These are phyloP conservation scores for Lordiphosa fenestrarum DNA, from an alignment of 2,888 invertebrate genomes.

Conservation along the genomic window DNA sequence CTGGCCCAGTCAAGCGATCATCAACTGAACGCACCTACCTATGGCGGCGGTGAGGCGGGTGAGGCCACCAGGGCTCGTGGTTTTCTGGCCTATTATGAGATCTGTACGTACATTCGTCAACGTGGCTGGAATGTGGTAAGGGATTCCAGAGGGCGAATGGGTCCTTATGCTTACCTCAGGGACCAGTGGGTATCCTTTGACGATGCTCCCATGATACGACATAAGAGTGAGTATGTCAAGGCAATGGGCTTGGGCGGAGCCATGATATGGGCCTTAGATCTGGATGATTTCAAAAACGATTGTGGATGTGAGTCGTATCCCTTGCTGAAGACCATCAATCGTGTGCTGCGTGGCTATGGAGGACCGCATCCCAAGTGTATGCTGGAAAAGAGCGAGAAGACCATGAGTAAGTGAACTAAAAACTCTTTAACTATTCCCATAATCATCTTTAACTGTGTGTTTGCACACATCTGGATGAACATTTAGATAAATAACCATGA, in stretches of 20 bases:
- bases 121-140: slow-evolving; percentile 89
- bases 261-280: slow-evolving; percentile 94
- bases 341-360: slow-evolving; percentile 87
- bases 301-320: slow-evolving; percentile 92
- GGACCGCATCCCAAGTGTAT: slow-evolving; percentile 85
- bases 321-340: slow-evolving; percentile 88
- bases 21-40: slow-evolving; percentile 88
- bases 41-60: slow-evolving; percentile 94
- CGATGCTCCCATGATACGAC: slow-evolving; percentile 90
- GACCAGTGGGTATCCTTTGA: slow-evolving; percentile 98
- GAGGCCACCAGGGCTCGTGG: slow-evolving; percentile 93
- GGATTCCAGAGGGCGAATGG: slow-evolving; percentile 90
- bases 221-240: slow-evolving; percentile 91
- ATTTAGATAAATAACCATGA: too few relatives aligned
- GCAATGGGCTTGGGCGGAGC: slow-evolving; percentile 90
- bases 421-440: too few relatives aligned
- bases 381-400: slow-evolving; percentile 79
- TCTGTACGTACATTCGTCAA: slow-evolving; percentile 88
- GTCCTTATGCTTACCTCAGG: slow-evolving; percentile 89
- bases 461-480: too few relatives aligned
- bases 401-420: slow-evolving; percentile 68
- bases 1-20: slow-evolving; percentile 85
- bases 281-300: slow-evolving; percentile 91
- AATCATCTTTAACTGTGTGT: too few relatives aligned
- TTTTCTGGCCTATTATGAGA: slow-evolving; percentile 94